Evolutionary conservation across 2,113 vertebrate species (phyloP).

Genomic region (Egretta garzetta): DNA sequence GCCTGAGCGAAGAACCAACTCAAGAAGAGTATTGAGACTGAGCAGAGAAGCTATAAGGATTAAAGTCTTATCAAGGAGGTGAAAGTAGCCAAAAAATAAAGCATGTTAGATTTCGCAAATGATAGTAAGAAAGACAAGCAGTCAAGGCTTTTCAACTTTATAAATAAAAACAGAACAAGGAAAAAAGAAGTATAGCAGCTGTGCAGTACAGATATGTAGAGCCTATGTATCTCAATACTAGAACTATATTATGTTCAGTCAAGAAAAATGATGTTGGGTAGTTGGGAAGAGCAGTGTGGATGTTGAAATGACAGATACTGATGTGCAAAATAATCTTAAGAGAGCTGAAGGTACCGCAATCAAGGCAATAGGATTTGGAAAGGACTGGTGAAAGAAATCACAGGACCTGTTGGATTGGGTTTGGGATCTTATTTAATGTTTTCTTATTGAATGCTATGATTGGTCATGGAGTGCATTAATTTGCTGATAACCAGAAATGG

Average conservation of each 20-base stretch:
- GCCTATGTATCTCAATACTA: background rate
- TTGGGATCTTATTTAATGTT: background rate
- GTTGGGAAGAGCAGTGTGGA: background rate
- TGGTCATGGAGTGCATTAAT: background rate
- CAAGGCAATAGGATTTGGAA: background rate
- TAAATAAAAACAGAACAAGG: background rate
- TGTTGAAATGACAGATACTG: background rate
- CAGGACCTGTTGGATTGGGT: background rate
- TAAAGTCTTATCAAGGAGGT: background rate
- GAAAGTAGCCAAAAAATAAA: background rate
- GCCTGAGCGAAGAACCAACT: background rate
- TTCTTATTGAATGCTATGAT: background rate
- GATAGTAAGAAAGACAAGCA: background rate
- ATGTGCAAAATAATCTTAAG: background rate
- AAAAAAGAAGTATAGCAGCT: background rate
- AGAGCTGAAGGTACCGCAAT: rapidly evolving
- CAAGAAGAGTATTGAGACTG: background rate
- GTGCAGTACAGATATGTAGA: background rate
- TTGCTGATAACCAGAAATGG: background rate
- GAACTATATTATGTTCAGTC: background rate
- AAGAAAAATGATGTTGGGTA: background rate
- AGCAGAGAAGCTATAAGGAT: background rate
- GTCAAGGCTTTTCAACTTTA: background rate
- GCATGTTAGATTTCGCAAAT: background rate
- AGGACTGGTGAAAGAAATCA: background rate